phyloP scores from a whole-genome alignment of 2,113 vertebrate species.

The Rynchops niger region DNA sequence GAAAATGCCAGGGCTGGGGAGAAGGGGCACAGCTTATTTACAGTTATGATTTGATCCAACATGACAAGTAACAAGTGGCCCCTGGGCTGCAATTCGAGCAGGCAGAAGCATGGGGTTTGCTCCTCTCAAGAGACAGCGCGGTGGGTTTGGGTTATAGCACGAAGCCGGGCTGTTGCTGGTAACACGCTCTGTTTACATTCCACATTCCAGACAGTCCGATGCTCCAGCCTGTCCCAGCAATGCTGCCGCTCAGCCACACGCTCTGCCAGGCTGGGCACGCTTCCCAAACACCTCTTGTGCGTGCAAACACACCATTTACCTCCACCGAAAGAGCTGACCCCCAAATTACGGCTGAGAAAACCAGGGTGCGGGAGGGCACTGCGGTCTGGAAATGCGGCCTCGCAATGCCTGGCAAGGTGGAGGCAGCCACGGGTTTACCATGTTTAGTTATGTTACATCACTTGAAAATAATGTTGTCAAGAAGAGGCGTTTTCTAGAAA shows the following conservation, averaged over 20 bases:
- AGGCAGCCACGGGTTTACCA: not conserved
- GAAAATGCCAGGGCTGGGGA: not conserved
- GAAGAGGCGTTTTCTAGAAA: not conserved
- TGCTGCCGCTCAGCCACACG: rapidly evolving
- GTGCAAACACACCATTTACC: not conserved
- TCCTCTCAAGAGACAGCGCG: not conserved
- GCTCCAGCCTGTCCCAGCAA: slow-evolving; percentile 4
- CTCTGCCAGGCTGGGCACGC: not conserved
- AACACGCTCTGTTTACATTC: slow-evolving; percentile 51
- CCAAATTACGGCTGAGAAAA: not conserved
- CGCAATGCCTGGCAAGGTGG: not conserved
- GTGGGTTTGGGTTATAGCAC: not conserved
- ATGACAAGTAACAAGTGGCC: not conserved
- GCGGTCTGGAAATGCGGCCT: not conserved
- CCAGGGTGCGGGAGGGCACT: not conserved
- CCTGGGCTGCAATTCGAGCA: not conserved
- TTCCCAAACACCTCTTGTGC: not conserved
- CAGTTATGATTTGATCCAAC: not conserved
- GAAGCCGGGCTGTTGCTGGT: slow-evolving; percentile 22
- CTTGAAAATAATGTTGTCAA: not conserved
- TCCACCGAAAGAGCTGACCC: not conserved
- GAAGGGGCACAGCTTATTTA: not conserved
- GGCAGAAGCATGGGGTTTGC: not conserved
- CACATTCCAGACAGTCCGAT: slow-evolving; percentile 44
- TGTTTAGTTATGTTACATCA: not conserved